Evolutionary conservation across 1,140 invertebrate genomes (phyloP).

Genomic region (Bombus consobrinus): DNA sequence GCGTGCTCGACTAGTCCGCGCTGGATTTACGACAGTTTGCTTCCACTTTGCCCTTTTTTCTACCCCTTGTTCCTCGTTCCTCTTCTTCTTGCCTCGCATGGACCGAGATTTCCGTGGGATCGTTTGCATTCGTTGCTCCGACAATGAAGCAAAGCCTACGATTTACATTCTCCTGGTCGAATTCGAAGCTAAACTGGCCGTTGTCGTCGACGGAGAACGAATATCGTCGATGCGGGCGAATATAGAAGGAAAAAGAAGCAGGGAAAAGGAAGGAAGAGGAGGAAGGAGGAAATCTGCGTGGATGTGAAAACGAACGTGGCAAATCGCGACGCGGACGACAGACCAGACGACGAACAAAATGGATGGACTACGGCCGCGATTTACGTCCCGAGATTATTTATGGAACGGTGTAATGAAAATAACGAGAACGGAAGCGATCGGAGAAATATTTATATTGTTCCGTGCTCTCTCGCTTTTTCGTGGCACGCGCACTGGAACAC

Average conservation of each 20-base stretch:
- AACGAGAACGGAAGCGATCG: conserved; percentile 25
- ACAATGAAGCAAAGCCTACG: conserved; percentile 5
- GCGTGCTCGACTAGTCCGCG: conserved; percentile 43
- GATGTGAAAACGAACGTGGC: neutral
- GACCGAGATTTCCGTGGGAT: conserved; percentile 18
- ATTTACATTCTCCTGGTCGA: conserved; percentile 5
- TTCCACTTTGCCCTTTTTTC: conserved; percentile 35
- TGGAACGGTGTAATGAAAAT: neutral
- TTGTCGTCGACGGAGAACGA: neutral
- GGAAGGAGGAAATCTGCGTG: neutral
- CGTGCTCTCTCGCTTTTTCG: neutral
- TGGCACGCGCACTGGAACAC: conserved; percentile 55
- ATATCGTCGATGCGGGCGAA: neutral
- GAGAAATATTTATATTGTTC: conserved; percentile 20
- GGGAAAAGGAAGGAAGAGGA: neutral
- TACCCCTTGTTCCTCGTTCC: neutral
- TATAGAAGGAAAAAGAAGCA: too few species aligned
- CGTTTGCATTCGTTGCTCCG: conserved; percentile 34
- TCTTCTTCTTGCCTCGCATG: neutral
- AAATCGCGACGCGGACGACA: neutral
- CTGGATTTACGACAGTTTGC: conserved; percentile 62
- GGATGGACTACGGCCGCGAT: neutral
- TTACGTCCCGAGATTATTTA: neutral
- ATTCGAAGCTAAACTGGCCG: conserved; percentile 7
- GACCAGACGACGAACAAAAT: neutral